Conservation (phyloP, 2,888 invertebrate species). For the Thysanoteuthis rhombus region DNA sequence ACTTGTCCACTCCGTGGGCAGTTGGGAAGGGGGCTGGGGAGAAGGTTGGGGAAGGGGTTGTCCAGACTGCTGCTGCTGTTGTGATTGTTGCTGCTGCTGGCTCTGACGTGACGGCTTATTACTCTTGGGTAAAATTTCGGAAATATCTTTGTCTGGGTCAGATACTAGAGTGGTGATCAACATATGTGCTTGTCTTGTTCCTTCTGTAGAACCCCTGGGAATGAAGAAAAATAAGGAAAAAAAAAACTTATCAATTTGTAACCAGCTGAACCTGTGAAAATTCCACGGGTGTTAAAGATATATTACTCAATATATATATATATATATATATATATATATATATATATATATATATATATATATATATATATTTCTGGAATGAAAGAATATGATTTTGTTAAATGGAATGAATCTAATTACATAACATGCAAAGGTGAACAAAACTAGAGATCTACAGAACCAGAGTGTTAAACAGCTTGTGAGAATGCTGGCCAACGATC, state of each 20-base stretch:
- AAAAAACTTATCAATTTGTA: not conserved
- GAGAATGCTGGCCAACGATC: too few relatives aligned
- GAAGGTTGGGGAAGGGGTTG: not conserved
- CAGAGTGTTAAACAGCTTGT: too few relatives aligned
- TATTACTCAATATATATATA: too few relatives aligned
- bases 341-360: too few relatives aligned
- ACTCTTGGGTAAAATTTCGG: conserved; percentile 54
- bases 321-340: too few relatives aligned
- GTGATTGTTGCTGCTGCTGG: conserved; percentile 18
- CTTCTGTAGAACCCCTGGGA: conserved; percentile 87
- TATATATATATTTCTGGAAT: too few relatives aligned
- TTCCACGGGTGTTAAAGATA: too few relatives aligned
- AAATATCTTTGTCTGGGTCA: conserved; percentile 80
- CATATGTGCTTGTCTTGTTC: conserved; percentile 89
- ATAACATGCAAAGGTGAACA: too few relatives aligned
- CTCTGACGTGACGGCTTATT: conserved; percentile 34
- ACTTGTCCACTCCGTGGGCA: not conserved
- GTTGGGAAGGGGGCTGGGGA: not conserved
- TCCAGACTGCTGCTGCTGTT: not conserved
- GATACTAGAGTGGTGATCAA: conserved; percentile 91
- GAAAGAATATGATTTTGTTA: too few relatives aligned
- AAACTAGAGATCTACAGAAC: too few relatives aligned
- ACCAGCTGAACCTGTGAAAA: too few relatives aligned
- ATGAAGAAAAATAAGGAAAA: conserved; percentile 41
- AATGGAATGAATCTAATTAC: too few relatives aligned